These are phyloP conservation scores for Macropis europaea DNA, from an alignment of 2,888 invertebrate species.

Conservation along the genomic window DNA sequence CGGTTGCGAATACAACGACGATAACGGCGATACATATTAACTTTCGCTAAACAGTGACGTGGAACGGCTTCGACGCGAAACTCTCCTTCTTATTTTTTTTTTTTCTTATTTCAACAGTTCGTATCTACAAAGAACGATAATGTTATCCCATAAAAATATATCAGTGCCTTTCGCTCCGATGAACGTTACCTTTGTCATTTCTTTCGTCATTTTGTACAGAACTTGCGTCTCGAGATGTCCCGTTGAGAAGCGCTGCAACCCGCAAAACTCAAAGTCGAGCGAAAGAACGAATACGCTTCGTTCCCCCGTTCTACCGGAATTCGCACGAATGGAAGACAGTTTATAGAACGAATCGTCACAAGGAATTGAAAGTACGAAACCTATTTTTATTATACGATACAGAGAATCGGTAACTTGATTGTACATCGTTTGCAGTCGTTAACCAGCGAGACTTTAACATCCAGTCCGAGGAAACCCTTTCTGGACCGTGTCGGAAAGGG, in stretches of 20 bases:
- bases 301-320: neutral
- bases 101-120: neutral
- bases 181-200: slow-evolving; percentile 35
- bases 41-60: neutral
- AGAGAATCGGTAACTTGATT: slow-evolving; percentile 32
- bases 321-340: slow-evolving; percentile 37
- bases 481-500: neutral
- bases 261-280: neutral
- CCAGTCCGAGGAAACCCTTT: slow-evolving; percentile 18
- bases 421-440: slow-evolving; percentile 32
- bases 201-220: slow-evolving; percentile 23
- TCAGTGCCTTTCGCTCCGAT: slow-evolving; percentile 26
- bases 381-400: neutral
- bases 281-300: slow-evolving; percentile 1
- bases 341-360: slow-evolving; percentile 17
- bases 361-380: slow-evolving; percentile 22
- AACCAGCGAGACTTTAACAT: slow-evolving; percentile 13
- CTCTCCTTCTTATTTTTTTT: neutral
- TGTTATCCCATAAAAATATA: slow-evolving; percentile 57
- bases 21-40: neutral
- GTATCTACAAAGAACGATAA: slow-evolving; percentile 32
- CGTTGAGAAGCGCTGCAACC: neutral
- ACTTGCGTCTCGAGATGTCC: slow-evolving; percentile 2
- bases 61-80: neutral
- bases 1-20: neutral